Evolutionary conservation across 2,797 vertebrate species (phyloP).

Genomic region (Threskiornis aethiopicus): DNA sequence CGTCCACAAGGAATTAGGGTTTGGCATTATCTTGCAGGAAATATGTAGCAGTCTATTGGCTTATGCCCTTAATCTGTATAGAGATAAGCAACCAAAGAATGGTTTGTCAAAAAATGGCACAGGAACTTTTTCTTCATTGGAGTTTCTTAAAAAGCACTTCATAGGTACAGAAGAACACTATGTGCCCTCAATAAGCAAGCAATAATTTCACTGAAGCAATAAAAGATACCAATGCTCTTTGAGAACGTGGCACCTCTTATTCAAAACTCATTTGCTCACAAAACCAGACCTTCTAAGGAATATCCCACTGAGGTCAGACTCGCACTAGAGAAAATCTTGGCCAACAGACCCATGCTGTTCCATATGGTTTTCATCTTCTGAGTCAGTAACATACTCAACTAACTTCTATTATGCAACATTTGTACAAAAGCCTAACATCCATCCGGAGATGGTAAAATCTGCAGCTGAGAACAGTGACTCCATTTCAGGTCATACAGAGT

Average conservation of each 20-base stretch:
- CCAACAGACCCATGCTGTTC: neutral
- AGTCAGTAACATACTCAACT: neutral
- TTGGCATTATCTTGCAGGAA: neutral
- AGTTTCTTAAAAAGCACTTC: neutral
- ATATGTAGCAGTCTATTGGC: accelerated
- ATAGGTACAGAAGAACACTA: neutral
- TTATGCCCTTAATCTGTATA: neutral
- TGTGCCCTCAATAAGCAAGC: neutral
- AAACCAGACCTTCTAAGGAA: neutral
- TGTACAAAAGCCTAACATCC: neutral
- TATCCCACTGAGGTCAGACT: neutral
- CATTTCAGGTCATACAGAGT: neutral
- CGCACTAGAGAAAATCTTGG: neutral
- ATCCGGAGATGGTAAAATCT: neutral
- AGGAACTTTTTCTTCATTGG: neutral
- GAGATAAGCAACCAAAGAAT: neutral
- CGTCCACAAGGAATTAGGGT: neutral
- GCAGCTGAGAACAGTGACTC: neutral
- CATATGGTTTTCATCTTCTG: conserved; percentile 8
- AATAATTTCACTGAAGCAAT: neutral
- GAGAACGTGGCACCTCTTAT: neutral
- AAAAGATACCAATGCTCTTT: neutral
- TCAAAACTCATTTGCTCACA: neutral
- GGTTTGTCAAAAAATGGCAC: neutral
- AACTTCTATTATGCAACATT: neutral